Evolutionary conservation across 1,140 invertebrate genomes (phyloP), one percentile per base, ranked within the genome.

Genomic region (Leptinotarsa texana): DNA sequence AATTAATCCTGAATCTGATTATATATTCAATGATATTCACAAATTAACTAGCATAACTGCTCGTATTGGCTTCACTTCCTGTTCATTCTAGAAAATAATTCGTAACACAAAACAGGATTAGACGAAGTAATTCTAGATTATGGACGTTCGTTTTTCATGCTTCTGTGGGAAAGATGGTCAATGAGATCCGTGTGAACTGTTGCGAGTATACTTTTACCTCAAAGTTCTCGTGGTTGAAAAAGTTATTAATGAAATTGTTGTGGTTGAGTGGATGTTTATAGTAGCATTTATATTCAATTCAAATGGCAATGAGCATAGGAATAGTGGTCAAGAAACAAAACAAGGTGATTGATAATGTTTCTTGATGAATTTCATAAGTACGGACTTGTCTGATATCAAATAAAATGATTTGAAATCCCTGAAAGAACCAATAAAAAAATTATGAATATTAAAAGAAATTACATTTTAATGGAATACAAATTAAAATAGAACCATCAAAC

Each of bases 81-180:
- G 51, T 18, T 57, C 3, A 57, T 57, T 13, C 13, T 57, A 57
- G 51, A 57, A 57, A 57, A 57, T 57, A 15, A 5, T 18, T 17
- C 15, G 6, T 18, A 57, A 4, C n/a, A 17, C 51, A 18, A 57
- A 57, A 57, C 51, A 57, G 51, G 51, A 57, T 57, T 57, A 57
- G 51, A 57, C n/a, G 4, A 18, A 15, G 51, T 57, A 57, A 57
- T 57, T 57, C 51, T 57, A 57, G 51, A 57, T 57, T 57, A 57
- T 57, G 51, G 13, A 57, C 51, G 51, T 57, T 57, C 51, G 51
- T 5, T 57, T 42, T 57, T 57, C 51, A 57, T 57, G 51, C 15
- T 42, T 57, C 51, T 57, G 51, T 57, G 51, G 33, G 51, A 57
- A 57, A 57, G 51, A 57, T 57, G 17, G 51, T 57, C 51, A 57